Evolutionary conservation across 2,113 vertebrate species (phyloP), one percentile per base, ranked within the genome.

Genomic region (Burhinus oedicnemus): DNA sequence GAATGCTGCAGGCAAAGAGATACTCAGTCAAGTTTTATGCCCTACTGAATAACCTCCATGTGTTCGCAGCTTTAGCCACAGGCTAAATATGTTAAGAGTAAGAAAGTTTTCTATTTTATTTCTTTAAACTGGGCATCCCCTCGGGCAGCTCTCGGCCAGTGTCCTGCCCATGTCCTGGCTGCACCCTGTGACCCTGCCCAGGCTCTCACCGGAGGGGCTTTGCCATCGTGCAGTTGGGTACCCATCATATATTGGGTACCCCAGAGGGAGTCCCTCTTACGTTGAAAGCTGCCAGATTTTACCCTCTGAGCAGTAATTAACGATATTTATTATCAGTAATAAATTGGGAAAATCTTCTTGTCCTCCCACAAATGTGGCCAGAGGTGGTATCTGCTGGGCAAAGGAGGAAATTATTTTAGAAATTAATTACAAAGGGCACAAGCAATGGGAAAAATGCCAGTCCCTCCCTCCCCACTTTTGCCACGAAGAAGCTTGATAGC

Each of bases 171-270:
- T 27, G 38, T 12, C 74, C 58, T 20, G 58, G 20, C 45, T 81
- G 51, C 0, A 2, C 45, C 47, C 62, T 9, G 42, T 1, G 15
- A 13, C 36, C 6, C 29, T 57, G 78, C 40, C 54, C 0, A 0
- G 29, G 21, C 34, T 36, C 45, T 78, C 0, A 0, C 40, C 1
- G 1, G 10, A 75, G 44, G 12, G 36, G 29, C 27, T 71, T 40
- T 76, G 68, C 14, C 76, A 10, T 38, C 0, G 1, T 9, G 17
- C 44, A 49, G 49, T 23, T 49, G 49, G 49, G 49, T 49, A 23
- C 44, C 40, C 40, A 44, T 22, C 27, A 22, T 22, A 3, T 8
- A 2, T 8, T 21, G 38, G 32, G 22, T 65, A 15, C 34, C 30
- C 29, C 76, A 55, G 12, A n/a, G 52, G 38, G 38, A 68, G n/a